A percentile compares a stretch with the other conserved stretches of the same genome.
Conservation (phyloP, 2,888 invertebrate species). For the Junonia oenone region DNA sequence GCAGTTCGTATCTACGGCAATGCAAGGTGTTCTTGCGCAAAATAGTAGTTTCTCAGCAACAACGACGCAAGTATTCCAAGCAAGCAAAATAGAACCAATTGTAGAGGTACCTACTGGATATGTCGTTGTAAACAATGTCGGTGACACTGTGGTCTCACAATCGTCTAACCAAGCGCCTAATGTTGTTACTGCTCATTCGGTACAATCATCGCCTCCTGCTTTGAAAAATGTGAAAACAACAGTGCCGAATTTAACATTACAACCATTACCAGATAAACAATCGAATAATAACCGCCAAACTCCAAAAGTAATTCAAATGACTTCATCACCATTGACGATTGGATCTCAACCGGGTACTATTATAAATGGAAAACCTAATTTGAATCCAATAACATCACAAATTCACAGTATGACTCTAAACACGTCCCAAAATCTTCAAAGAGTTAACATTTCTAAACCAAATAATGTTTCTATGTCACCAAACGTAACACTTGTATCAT, state of each 20-base stretch:
- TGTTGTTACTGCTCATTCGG: constrained; percentile 62
- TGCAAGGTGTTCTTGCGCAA: constrained; percentile 88
- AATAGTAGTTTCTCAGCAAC: constrained; percentile 92
- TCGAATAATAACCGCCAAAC: constrained; percentile 57
- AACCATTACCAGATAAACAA: constrained; percentile 69
- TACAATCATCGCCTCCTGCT: constrained; percentile 61
- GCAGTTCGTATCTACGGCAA: constrained; percentile 89
- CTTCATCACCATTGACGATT: constrained; percentile 47
- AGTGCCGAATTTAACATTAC: constrained; percentile 69
- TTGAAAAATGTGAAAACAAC: constrained; percentile 62
- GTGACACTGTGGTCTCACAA: constrained; percentile 63
- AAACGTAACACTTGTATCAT: constrained; percentile 67
- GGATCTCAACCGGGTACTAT: constrained; percentile 53
- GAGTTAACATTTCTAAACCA: constrained; percentile 54
- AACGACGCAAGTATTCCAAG: constrained; percentile 90
- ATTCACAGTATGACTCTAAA: constrained; percentile 67
- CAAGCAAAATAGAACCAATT: constrained; percentile 90
- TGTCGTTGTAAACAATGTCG: constrained; percentile 83
- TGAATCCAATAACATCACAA: constrained; percentile 74
- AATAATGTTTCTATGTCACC: constrained; percentile 64
- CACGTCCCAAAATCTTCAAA: constrained; percentile 55
- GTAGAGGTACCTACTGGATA: constrained; percentile 87
- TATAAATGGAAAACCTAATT: constrained; percentile 57
- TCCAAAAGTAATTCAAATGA: constrained; percentile 72
- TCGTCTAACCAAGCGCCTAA: constrained; percentile 50